Conservation (phyloP, 2,888 invertebrate genomes). For the Cylindroiulus punctatus region DNA sequence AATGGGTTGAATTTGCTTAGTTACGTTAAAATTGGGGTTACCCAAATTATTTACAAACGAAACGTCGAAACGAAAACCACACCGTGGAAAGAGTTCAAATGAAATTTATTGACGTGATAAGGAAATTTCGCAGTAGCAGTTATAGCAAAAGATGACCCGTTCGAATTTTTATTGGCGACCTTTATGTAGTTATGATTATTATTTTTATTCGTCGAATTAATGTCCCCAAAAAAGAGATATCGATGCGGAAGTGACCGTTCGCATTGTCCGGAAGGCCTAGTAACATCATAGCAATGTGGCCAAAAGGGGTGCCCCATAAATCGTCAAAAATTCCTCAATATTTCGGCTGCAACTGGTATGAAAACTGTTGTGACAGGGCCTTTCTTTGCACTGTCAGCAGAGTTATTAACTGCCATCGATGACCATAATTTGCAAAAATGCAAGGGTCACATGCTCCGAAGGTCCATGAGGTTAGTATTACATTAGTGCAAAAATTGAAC, state of each 20-base stretch:
- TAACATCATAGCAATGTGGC: neutral
- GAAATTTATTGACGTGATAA: too few species aligned
- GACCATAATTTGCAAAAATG: neutral
- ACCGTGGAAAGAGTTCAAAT: too few species aligned
- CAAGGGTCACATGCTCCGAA: neutral
- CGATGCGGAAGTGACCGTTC: slow-evolving; percentile 18
- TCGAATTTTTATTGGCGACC: neutral
- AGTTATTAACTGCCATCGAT: neutral
- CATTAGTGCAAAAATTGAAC: neutral
- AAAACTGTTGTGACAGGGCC: neutral
- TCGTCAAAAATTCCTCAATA: neutral
- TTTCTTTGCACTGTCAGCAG: neutral
- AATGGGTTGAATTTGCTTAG: too few species aligned
- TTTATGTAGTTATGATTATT: neutral
- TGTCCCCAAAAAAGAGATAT: neutral
- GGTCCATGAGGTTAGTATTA: neutral
- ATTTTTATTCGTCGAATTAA: neutral
- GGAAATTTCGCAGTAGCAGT: too few species aligned
- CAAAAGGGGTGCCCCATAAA: slow-evolving; percentile 2
- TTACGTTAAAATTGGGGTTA: too few species aligned
- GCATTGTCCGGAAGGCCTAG: neutral
- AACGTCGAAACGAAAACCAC: too few species aligned
- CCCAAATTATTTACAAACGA: too few species aligned
- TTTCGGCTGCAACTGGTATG: neutral
- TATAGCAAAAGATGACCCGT: too few species aligned